phyloP scores from a whole-genome alignment of 2,797 vertebrate genomes.

The Poecile montanus region DNA sequence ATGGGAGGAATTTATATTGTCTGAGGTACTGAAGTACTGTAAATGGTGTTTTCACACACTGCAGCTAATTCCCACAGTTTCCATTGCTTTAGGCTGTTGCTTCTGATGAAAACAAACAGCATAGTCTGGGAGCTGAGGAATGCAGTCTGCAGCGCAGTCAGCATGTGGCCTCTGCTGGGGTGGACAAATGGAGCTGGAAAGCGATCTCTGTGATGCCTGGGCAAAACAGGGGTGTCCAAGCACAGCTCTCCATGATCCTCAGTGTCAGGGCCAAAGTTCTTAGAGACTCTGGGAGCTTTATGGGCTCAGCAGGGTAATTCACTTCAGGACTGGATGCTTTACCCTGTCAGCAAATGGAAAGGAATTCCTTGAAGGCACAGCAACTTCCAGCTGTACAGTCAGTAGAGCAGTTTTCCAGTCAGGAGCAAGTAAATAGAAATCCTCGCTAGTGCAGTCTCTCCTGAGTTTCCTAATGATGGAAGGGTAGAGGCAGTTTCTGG shows the following conservation, averaged over 20 bases:
- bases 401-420: background rate
- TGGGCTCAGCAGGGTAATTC: background rate
- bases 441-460: background rate
- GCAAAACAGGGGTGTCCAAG: background rate
- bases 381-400: background rate
- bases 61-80: slow-evolving; percentile 68
- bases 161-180: background rate
- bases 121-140: slow-evolving; percentile 63
- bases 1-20: slow-evolving; percentile 67
- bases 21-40: slow-evolving; percentile 42
- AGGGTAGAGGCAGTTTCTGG: background rate
- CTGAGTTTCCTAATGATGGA: background rate
- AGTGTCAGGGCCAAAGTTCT: rapidly evolving
- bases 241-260: rapidly evolving
- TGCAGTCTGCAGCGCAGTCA: background rate
- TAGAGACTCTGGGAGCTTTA: background rate
- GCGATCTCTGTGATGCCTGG: background rate
- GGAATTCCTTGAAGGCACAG: background rate
- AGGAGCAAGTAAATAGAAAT: background rate
- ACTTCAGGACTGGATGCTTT: background rate
- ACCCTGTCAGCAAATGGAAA: background rate
- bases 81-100: slow-evolving; percentile 67
- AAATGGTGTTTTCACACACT: slow-evolving; percentile 66
- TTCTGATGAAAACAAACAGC: slow-evolving; percentile 65
- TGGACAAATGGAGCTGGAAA: background rate